phyloP scores from a whole-genome alignment of 2,888 invertebrate species.

The Apodemia duryi region DNA sequence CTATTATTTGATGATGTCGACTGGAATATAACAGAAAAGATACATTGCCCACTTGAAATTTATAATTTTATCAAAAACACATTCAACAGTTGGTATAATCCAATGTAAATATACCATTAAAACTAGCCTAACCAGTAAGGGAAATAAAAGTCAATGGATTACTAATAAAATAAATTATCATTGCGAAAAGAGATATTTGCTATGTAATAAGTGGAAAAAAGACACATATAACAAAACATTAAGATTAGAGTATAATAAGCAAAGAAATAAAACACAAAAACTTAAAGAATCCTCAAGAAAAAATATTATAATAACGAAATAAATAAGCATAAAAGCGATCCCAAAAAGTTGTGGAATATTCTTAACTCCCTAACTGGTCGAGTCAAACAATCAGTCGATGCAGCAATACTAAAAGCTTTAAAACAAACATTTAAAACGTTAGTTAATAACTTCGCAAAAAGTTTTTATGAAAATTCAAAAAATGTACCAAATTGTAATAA shows the following conservation, averaged over 20 bases:
- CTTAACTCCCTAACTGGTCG: too few species aligned
- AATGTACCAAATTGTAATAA: too few species aligned
- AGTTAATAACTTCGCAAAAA: too few species aligned
- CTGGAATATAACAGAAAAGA: not conserved
- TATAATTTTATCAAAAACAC: conserved; percentile 9
- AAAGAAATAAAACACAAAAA: conserved; percentile 8
- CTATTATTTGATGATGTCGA: not conserved
- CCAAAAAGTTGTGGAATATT: conserved; percentile 7
- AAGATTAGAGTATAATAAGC: conserved; percentile 18
- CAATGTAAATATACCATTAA: not conserved
- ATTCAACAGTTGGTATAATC: not conserved
- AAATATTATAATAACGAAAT: not conserved
- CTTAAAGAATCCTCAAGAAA: conserved; percentile 1
- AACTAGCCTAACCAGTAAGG: not conserved
- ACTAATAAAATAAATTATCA: conserved; percentile 10
- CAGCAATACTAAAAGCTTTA: conserved; percentile 15
- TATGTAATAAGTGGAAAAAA: conserved; percentile 16
- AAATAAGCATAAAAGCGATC: conserved; percentile 14
- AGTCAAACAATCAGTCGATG: conserved; percentile 19
- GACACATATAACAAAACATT: conserved; percentile 14
- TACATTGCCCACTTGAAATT: conserved; percentile 8
- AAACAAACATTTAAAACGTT: not conserved
- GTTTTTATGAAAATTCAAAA: not conserved
- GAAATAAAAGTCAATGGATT: conserved; percentile 16
- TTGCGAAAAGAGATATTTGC: conserved; percentile 16